These are phyloP conservation scores for Caloenas nicobarica DNA, from an alignment of 2,113 vertebrate species.

Conservation along the genomic window DNA sequence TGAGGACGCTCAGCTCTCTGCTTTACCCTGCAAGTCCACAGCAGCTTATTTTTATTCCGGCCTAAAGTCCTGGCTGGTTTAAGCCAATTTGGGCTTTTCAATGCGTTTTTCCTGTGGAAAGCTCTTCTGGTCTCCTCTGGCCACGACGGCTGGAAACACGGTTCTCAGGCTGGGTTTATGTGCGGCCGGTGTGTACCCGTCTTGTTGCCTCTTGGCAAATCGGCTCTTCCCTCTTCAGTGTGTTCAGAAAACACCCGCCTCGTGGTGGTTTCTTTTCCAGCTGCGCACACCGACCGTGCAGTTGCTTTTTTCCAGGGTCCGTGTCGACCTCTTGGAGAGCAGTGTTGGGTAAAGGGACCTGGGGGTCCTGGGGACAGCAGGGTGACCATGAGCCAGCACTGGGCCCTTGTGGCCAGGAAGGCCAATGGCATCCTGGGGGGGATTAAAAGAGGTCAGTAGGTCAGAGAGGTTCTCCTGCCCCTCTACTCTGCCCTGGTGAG, in stretches of 20 bases:
- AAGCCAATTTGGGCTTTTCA: not conserved
- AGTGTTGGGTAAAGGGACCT: not conserved
- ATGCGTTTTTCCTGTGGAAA: not conserved
- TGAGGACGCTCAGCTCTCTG: rapidly evolving
- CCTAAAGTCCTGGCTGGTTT: not conserved
- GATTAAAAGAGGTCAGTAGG: too few species aligned
- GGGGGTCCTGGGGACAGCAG: too few species aligned
- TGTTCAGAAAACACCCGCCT: rapidly evolving
- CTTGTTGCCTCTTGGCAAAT: not conserved
- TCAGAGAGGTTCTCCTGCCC: too few species aligned
- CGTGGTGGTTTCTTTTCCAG: not conserved
- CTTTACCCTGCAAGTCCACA: not conserved
- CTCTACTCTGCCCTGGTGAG: too few species aligned
- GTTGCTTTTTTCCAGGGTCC: not conserved
- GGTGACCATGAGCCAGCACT: too few species aligned
- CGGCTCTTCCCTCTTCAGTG: rapidly evolving
- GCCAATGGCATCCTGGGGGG: too few species aligned
- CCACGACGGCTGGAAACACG: rapidly evolving
- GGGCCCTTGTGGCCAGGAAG: too few species aligned
- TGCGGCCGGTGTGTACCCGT: not conserved
- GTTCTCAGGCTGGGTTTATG: not conserved
- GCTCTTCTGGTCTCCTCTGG: not conserved
- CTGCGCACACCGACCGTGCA: rapidly evolving
- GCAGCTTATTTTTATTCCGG: not conserved
- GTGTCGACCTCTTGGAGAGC: rapidly evolving